Evolutionary conservation across 2,113 vertebrate genomes (phyloP).

Genomic region (Bostrychus sinensis): DNA sequence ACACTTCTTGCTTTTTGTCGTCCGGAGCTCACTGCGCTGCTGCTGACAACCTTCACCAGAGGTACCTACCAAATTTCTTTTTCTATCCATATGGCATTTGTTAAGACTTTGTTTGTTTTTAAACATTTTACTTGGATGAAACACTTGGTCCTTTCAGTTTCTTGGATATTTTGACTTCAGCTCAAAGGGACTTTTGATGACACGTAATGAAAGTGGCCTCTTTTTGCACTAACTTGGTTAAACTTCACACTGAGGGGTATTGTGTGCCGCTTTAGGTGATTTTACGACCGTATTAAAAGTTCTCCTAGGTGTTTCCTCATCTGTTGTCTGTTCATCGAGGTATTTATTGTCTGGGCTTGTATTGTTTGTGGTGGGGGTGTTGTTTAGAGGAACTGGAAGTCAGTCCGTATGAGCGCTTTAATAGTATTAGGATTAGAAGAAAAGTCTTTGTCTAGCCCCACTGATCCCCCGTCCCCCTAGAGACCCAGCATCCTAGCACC

Average conservation of each 20-base stretch:
- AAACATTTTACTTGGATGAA: conserved; percentile 11
- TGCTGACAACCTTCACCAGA: conserved; percentile 15
- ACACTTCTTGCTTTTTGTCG: not conserved
- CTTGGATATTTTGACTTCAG: not conserved
- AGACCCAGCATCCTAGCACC: conserved; percentile 7
- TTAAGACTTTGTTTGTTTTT: conserved; percentile 30
- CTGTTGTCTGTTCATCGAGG: not conserved
- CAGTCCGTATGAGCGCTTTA: conserved; percentile 49
- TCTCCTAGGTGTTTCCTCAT: no score
- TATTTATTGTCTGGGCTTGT: conserved; percentile 6
- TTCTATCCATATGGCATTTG: not conserved
- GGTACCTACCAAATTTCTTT: conserved; percentile 51
- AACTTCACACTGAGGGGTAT: not conserved
- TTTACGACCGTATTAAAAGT: not conserved
- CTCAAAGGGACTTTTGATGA: conserved; percentile 20
- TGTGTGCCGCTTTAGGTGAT: not conserved
- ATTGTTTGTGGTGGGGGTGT: conserved; percentile 19
- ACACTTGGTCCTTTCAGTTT: not conserved
- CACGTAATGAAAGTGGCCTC: conserved; percentile 3
- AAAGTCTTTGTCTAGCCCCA: conserved; percentile 62
- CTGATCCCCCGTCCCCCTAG: conserved; percentile 43
- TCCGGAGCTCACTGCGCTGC: not conserved
- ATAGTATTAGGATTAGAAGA: conserved; percentile 57
- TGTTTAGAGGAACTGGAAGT: conserved; percentile 19
- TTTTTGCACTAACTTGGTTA: conserved; percentile 23